A percentile compares a stretch with the other conserved stretches of the same genome.
Evolutionary conservation across 2,888 invertebrate species (phyloP).

Genomic region (Bembecia ichneumoniformis): DNA sequence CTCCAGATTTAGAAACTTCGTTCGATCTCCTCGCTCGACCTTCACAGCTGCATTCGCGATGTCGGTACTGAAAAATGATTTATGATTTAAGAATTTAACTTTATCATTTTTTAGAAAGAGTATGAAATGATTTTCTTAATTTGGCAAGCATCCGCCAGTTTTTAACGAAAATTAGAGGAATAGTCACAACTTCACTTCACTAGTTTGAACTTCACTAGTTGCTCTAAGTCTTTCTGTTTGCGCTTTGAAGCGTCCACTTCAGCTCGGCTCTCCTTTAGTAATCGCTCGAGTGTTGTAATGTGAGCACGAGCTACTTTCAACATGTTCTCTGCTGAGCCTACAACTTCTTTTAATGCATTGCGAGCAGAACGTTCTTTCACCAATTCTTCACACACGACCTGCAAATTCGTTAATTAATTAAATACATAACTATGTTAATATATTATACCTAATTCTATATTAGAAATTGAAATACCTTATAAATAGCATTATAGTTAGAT

Average conservation of each 20-base stretch:
- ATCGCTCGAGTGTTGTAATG: slow-evolving; percentile 46
- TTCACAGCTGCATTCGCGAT: slow-evolving; percentile 50
- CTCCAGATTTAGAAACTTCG: slow-evolving; percentile 57
- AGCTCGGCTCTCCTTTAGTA: slow-evolving; percentile 42
- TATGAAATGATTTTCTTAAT: background rate
- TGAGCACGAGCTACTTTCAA: slow-evolving; percentile 52
- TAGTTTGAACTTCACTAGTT: too few species aligned
- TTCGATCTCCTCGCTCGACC: slow-evolving; percentile 49
- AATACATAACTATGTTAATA: too few species aligned
- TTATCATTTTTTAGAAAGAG: background rate
- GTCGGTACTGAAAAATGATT: slow-evolving; percentile 37
- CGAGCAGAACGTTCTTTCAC: slow-evolving; percentile 47
- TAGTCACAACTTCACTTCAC: slow-evolving; percentile 39
- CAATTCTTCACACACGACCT: slow-evolving; percentile 41
- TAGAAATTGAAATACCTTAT: too few species aligned
- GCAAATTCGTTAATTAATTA: background rate
- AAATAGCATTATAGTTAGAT: too few species aligned
- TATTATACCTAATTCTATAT: too few species aligned
- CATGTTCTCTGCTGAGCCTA: slow-evolving; percentile 53
- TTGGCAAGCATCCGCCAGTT: slow-evolving; percentile 9
- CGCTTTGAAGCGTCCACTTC: slow-evolving; percentile 41
- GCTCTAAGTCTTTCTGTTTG: slow-evolving; percentile 58
- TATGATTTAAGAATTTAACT: background rate
- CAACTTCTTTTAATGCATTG: slow-evolving; percentile 48
- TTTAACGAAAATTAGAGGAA: slow-evolving; percentile 20